Evolutionary conservation across 2,888 invertebrate genomes (phyloP).

Genomic region (Archips xylosteana): DNA sequence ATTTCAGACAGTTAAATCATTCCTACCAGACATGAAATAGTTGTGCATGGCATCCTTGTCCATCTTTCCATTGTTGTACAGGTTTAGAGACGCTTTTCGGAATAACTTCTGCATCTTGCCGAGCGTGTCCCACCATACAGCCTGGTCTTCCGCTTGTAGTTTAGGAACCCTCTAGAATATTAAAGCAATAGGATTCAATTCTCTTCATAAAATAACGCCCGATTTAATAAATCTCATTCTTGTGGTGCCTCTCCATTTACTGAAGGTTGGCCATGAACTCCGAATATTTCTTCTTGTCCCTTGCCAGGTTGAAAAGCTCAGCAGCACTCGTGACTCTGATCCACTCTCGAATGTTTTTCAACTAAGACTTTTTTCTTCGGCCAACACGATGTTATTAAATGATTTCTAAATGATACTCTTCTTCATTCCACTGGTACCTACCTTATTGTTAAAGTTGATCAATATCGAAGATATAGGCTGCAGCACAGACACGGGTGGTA

Average conservation of each 20-base stretch:
- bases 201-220: too few relatives aligned
- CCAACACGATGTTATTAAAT: too few relatives aligned
- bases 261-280: too few relatives aligned
- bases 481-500: constrained; percentile 96
- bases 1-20: not conserved
- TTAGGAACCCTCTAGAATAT: constrained; percentile 93
- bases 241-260: too few relatives aligned
- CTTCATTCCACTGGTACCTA: constrained; percentile 55
- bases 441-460: constrained; percentile 99
- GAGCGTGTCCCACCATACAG: constrained; percentile 98
- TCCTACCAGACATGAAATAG: constrained; percentile 98
- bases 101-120: constrained; percentile 97
- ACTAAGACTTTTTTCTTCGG: too few relatives aligned
- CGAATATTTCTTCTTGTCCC: too few relatives aligned
- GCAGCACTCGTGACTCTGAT: too few relatives aligned
- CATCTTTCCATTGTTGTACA: constrained; percentile 93
- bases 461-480: constrained; percentile 99
- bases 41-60: constrained; percentile 98
- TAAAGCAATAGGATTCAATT: not conserved
- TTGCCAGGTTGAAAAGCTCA: too few relatives aligned
- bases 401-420: too few relatives aligned
- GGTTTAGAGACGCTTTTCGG: constrained; percentile 95
- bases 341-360: too few relatives aligned
- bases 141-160: constrained; percentile 98
- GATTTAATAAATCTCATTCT: too few relatives aligned